Percentiles rank a stretch among this genome's conserved stretches.
Conservation (phyloP, 2,113 vertebrate species). For the Rhodinocichla rosea region DNA sequence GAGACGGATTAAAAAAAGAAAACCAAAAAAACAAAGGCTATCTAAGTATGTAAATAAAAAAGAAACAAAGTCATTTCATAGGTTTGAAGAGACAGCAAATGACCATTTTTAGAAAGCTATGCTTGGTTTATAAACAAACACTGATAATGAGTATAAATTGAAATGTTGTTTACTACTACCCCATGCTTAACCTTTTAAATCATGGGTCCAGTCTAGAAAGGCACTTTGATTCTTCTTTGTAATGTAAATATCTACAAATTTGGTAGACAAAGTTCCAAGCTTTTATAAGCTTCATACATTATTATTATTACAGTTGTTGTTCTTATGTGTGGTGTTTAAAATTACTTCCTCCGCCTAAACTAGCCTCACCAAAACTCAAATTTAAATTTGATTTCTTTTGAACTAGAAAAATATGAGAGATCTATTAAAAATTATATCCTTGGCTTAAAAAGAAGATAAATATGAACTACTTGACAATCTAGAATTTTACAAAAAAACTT, state of each 20-base stretch:
- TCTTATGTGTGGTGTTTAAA: background rate
- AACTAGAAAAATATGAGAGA: background rate
- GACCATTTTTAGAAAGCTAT: background rate
- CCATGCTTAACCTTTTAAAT: constrained; percentile 4
- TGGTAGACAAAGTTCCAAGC: background rate
- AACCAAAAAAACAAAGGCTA: background rate
- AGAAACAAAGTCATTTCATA: background rate
- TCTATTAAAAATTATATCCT: background rate
- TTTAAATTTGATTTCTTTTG: background rate
- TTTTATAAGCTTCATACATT: background rate
- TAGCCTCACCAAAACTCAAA: background rate
- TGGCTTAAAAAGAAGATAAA: background rate
- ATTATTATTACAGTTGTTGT: background rate
- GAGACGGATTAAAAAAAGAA: background rate
- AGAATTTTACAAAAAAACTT: background rate
- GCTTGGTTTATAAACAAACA: constrained; percentile 31
- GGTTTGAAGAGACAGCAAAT: background rate
- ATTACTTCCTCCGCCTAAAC: background rate
- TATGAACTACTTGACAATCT: background rate
- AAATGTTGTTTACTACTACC: constrained; percentile 20
- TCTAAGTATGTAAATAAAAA: background rate
- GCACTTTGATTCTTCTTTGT: constrained; percentile 14
- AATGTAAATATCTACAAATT: constrained; percentile 3
- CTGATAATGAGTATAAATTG: constrained; percentile 13
- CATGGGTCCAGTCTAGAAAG: background rate